Conservation (phyloP, 2,113 vertebrate genomes). For the Peromyscus californicus region DNA sequence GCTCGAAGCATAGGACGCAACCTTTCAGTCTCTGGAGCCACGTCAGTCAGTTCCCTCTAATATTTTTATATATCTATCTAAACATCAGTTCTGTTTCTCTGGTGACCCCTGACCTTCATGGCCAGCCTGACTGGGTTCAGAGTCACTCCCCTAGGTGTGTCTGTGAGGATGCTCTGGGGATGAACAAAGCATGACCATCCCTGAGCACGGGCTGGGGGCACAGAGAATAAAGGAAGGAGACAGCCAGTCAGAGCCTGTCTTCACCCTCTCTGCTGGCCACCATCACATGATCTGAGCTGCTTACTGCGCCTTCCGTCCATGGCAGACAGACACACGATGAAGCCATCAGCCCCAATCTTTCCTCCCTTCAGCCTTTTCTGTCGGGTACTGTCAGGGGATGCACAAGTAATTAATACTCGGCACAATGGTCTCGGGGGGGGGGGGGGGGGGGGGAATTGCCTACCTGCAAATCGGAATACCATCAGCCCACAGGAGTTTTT, state of each 20-base stretch:
- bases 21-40: not conserved
- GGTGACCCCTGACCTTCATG: not conserved
- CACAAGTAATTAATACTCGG: not conserved
- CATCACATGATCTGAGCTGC: not conserved
- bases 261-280: not conserved
- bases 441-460: not conserved
- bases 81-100: slow-evolving; percentile 12
- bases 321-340: not conserved
- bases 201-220: not conserved
- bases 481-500: slow-evolving; percentile 6
- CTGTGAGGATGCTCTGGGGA: too few species aligned
- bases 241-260: not conserved
- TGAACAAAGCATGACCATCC: not conserved
- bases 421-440: not conserved
- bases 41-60: not conserved
- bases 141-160: not conserved
- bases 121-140: not conserved
- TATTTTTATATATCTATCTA: not conserved
- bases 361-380: not conserved
- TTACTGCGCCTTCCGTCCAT: too few species aligned
- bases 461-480: slow-evolving; percentile 29
- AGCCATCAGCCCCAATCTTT: not conserved
- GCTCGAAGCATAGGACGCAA: not conserved
- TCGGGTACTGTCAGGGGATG: not conserved
- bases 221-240: not conserved